Evolutionary conservation across 2,888 invertebrate genomes (phyloP).

Genomic region (Lepas anatifera): DNA sequence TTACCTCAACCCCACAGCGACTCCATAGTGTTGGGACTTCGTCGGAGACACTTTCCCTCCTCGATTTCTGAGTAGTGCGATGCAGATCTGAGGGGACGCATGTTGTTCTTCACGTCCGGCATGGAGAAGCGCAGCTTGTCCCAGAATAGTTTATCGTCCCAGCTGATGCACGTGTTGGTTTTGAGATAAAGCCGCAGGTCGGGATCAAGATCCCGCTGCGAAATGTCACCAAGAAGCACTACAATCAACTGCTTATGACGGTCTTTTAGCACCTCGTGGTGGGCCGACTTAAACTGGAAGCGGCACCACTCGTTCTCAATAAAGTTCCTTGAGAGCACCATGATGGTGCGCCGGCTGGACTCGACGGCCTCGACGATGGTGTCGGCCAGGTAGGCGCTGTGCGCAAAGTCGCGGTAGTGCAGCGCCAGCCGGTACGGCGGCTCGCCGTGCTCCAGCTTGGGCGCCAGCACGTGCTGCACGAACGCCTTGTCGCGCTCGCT

Average conservation of each 20-base stretch:
- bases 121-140: conserved; percentile 76
- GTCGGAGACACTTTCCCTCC: not conserved
- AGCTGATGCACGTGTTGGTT: conserved; percentile 60
- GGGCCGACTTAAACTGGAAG: conserved; percentile 76
- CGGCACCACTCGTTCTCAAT: conserved; percentile 79
- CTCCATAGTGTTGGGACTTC: conserved; percentile 6
- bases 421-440: conserved; percentile 72
- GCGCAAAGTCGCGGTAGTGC: conserved; percentile 68
- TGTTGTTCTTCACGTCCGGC: conserved; percentile 49
- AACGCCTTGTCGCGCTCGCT: conserved; percentile 77
- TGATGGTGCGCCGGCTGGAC: conserved; percentile 68
- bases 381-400: conserved; percentile 59
- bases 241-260: conserved; percentile 60
- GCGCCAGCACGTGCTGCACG: conserved; percentile 69
- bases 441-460: conserved; percentile 60
- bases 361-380: conserved; percentile 79
- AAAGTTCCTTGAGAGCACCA: conserved; percentile 78
- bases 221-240: conserved; percentile 65
- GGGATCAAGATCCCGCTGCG: conserved; percentile 64
- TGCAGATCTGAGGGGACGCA: not conserved
- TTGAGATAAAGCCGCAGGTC: conserved; percentile 76
- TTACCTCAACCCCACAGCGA: conserved; percentile 3
- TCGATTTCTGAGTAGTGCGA: conserved; percentile 11
- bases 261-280: conserved; percentile 69
- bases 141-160: conserved; percentile 89